phyloP scores from a whole-genome alignment of 2,888 invertebrate species.

The Macrosoma leucophasiata region DNA sequence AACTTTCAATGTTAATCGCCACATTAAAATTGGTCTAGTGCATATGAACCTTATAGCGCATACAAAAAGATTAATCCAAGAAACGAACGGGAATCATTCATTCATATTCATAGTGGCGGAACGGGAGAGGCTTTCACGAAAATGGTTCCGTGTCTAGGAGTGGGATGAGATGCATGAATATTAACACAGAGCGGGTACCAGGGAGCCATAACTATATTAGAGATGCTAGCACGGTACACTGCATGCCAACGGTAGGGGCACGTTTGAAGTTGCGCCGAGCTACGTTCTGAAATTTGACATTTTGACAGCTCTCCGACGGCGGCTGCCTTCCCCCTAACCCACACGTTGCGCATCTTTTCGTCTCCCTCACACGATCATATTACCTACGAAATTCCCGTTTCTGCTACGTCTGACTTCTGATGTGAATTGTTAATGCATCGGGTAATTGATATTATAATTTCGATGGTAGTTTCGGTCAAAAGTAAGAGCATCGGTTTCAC shows the following conservation, averaged over 20 bases:
- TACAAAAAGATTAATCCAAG: constrained; percentile 62
- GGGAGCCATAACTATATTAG: constrained; percentile 69
- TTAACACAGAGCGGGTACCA: constrained; percentile 62
- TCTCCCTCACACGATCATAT: constrained; percentile 56
- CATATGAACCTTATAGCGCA: constrained; percentile 30
- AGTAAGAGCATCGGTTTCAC: no score
- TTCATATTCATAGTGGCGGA: constrained; percentile 69
- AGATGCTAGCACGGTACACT: constrained; percentile 52
- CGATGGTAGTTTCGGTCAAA: constrained; percentile 65
- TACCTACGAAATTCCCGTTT: constrained; percentile 67
- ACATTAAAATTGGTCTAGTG: constrained; percentile 18
- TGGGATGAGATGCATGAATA: constrained; percentile 73
- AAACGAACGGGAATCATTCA: constrained; percentile 63
- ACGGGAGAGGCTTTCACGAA: constrained; percentile 66
- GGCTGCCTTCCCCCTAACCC: constrained; percentile 45
- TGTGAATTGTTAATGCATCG: constrained; percentile 75
- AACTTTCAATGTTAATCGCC: constrained; percentile 17
- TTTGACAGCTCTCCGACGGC: constrained; percentile 76
- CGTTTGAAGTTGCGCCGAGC: constrained; percentile 73
- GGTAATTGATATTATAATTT: constrained; percentile 76
- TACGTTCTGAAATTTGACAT: constrained; percentile 75
- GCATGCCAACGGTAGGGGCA: constrained; percentile 68
- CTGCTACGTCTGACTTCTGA: constrained; percentile 71
- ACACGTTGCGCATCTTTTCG: constrained; percentile 27
- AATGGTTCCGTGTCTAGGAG: constrained; percentile 65